Evolutionary conservation across 2,113 vertebrate species (phyloP), one percentile per base, ranked within the genome.

Genomic region (Toxotes chatareus): DNA sequence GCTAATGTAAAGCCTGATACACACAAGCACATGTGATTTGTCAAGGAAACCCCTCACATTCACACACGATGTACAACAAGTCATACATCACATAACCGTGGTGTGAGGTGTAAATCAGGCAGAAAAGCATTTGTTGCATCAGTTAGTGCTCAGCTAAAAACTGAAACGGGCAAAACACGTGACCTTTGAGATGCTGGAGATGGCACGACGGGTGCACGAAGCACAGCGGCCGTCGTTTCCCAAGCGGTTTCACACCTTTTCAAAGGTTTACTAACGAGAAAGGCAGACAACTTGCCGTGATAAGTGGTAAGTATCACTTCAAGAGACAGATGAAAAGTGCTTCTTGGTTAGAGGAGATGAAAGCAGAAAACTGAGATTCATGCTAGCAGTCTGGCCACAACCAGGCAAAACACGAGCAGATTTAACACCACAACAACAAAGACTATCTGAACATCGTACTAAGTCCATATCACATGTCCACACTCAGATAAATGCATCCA

Each of bases 1-100:
- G 71, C 76, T 42, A 32, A 81, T 79, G 63, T 65, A 49, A 61
- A 65, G 81, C 55, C 2, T 21, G 16, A 6, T 47, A 31, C 42
- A 57, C 38, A 78, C 34, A 47, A 80, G n/a, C 42, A 9, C 21
- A 7, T 57, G 31, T 68, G 61, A 13, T 79, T 73, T 79, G 40
- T 88, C 61, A 49, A 42, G 19, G 16, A 8, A 65, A 70, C 34
- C 14, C 62, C 36, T 34, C 4, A 46, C 31, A 36, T 56, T 67
- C 51, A 76, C 57, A 67, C 31, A 66, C 65, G 64, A 72, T 69
- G 5, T 51, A n/a, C 42, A 60, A 13, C 4, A 49, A 12, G 76
- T 61, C 31, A 32, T 38, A 2, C 36, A 31, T 66, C 53, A 59
- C 40, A 27, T 49, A 40, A 31, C 27, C 36, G 0, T 12, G 9